Conservation (phyloP, 35 echinoderm and acorn worm genomes). For the Apostichopus japonicus region DNA sequence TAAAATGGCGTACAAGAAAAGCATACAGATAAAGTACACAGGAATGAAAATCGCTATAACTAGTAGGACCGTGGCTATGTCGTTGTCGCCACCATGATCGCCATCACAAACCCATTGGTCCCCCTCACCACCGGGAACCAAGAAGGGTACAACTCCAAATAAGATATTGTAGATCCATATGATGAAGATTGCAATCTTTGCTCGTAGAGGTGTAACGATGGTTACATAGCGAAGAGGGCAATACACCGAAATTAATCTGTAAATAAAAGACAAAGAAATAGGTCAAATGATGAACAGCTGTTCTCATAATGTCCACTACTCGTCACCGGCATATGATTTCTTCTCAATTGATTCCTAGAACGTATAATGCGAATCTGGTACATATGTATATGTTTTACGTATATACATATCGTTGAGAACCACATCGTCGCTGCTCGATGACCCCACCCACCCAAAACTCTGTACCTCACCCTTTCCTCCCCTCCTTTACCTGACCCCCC, state of each 20-base stretch:
- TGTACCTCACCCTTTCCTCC: too few relatives aligned
- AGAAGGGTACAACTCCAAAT: conserved; percentile 29
- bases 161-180: conserved; percentile 44
- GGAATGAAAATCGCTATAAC: conserved; percentile 32
- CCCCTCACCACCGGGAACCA: not conserved
- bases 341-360: too few relatives aligned
- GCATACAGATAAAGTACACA: conserved; percentile 16
- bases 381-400: too few relatives aligned
- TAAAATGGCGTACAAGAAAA: conserved; percentile 25
- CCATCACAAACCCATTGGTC: conserved; percentile 45
- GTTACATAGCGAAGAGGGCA: conserved; percentile 8
- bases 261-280: conserved; percentile 22
- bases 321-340: too few relatives aligned
- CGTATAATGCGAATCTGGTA: too few relatives aligned
- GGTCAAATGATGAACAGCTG: not conserved
- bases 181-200: not conserved
- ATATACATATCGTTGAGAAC: too few relatives aligned
- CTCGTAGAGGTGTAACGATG: conserved; percentile 18
- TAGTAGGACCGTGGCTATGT: not conserved
- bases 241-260: conserved; percentile 44
- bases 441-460: too few relatives aligned
- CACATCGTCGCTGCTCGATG: too few relatives aligned
- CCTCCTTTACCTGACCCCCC: too few relatives aligned
- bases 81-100: not conserved
- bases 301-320: too few relatives aligned